phyloP scores from a whole-genome alignment of 2,797 vertebrate genomes.

The Odontamblyopus rebecca region DNA sequence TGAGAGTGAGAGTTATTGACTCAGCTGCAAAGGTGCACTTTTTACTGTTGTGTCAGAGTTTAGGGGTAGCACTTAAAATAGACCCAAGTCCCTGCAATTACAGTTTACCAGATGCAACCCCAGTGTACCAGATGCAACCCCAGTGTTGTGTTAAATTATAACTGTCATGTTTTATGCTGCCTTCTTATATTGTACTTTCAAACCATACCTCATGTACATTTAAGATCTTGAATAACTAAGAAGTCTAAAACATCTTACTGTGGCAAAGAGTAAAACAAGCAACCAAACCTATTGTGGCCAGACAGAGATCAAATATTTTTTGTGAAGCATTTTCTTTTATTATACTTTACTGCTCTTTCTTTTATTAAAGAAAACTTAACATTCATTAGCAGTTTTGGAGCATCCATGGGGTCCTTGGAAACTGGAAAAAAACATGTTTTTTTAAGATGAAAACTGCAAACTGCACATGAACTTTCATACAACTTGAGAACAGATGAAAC shows the following conservation, averaged over 20 bases:
- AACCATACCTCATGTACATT: background rate
- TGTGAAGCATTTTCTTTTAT: no score
- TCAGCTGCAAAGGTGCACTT: slow-evolving; percentile 4
- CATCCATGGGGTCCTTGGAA: no score
- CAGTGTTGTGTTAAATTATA: slow-evolving; percentile 7
- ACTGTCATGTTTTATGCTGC: background rate
- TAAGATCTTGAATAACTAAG: background rate
- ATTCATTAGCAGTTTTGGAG: no score
- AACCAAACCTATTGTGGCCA: no score
- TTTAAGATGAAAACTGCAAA: no score
- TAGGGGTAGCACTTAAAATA: slow-evolving; percentile 44
- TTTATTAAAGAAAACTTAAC: no score
- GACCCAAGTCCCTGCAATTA: slow-evolving; percentile 7
- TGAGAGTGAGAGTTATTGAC: background rate
- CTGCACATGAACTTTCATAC: no score
- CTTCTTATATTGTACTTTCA: background rate
- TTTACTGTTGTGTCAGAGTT: slow-evolving; percentile 7
- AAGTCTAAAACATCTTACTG: background rate
- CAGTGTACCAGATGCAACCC: background rate
- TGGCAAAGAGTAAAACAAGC: no score
- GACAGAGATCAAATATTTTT: no score
- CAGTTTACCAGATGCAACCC: background rate
- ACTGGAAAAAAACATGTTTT: no score
- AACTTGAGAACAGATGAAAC: no score
- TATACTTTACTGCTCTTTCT: no score